A percentile compares a stretch with the other conserved stretches of the same genome.
phyloP scores from a whole-genome alignment of 2,113 vertebrate species.

The Dasyornis broadbenti region DNA sequence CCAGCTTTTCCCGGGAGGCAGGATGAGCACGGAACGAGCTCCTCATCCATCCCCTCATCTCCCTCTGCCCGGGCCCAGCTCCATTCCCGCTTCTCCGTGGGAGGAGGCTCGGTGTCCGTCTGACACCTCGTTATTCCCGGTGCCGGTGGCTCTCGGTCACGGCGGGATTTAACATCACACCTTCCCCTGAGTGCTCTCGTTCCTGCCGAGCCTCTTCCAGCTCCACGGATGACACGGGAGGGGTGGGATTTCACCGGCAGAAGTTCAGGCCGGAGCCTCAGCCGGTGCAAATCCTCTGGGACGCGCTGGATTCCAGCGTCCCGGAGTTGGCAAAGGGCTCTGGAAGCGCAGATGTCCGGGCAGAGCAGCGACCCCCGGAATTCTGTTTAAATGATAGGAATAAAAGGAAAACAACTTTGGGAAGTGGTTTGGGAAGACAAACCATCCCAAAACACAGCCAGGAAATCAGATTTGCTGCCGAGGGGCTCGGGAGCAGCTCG shows the following conservation, averaged over 20 bases:
- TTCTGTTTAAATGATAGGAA: slow-evolving; percentile 1
- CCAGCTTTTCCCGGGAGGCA: background rate
- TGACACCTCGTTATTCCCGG: background rate
- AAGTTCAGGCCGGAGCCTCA: background rate
- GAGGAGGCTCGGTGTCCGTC: background rate
- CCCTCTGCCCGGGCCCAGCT: background rate
- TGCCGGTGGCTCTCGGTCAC: background rate
- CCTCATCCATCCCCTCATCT: background rate
- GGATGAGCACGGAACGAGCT: background rate
- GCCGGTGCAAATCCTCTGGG: background rate
- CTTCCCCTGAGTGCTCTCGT: background rate
- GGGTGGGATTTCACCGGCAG: background rate
- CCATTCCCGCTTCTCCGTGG: background rate
- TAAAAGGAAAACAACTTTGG: slow-evolving; percentile 48
- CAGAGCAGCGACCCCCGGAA: background rate
- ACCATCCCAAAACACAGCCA: slow-evolving; percentile 39
- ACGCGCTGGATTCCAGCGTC: background rate
- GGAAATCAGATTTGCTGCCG: background rate
- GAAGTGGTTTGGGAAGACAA: slow-evolving; percentile 50
- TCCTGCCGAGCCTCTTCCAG: background rate
- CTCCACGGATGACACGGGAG: background rate
- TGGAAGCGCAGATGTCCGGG: slow-evolving; percentile 10
- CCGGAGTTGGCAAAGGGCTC: background rate
- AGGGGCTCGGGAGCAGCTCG: slow-evolving; percentile 22
- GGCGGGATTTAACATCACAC: background rate